Evolutionary conservation across 1,140 invertebrate species (phyloP).

Genomic region (Drosophila sucinea): DNA sequence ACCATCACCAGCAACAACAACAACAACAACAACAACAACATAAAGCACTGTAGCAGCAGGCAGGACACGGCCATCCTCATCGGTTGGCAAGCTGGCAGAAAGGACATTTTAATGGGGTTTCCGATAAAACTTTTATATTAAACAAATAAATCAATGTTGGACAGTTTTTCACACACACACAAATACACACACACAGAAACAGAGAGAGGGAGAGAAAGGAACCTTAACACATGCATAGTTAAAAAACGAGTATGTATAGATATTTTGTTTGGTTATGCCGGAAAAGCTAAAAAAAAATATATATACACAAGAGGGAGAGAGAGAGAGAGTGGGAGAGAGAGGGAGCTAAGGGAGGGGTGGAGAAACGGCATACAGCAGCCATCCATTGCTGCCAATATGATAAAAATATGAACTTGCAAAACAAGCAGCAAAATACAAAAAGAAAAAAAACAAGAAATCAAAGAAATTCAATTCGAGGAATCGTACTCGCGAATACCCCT

Average conservation of each 20-base stretch:
- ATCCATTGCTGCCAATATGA: conserved; percentile 73
- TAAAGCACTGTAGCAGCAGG: conserved; percentile 31
- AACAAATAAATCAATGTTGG: conserved; percentile 82
- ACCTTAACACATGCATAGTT: conserved; percentile 55
- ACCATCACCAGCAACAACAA: conserved; percentile 37
- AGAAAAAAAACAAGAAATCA: conserved; percentile 39
- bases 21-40: conserved; percentile 32
- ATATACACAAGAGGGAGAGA: conserved; percentile 58
- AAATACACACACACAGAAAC: conserved; percentile 40
- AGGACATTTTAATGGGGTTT: conserved; percentile 82
- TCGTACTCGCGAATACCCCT: conserved; percentile 17
- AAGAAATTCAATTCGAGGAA: neutral
- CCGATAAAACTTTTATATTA: conserved; percentile 82
- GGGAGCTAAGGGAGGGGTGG: neutral
- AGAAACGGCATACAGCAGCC: conserved; percentile 20
- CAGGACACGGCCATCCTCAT: conserved; percentile 22
- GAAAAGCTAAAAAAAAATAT: conserved; percentile 80
- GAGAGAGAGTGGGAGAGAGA: conserved; percentile 27
- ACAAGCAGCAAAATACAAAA: conserved; percentile 37
- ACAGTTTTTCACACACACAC: conserved; percentile 74
- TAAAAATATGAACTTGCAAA: conserved; percentile 81
- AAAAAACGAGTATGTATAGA: conserved; percentile 73
- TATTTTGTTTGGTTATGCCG: conserved; percentile 68
- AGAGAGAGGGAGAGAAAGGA: neutral
- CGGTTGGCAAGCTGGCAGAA: conserved; percentile 75